Conservation (phyloP, 2,888 invertebrate genomes). For the Acrobasis consociella region DNA sequence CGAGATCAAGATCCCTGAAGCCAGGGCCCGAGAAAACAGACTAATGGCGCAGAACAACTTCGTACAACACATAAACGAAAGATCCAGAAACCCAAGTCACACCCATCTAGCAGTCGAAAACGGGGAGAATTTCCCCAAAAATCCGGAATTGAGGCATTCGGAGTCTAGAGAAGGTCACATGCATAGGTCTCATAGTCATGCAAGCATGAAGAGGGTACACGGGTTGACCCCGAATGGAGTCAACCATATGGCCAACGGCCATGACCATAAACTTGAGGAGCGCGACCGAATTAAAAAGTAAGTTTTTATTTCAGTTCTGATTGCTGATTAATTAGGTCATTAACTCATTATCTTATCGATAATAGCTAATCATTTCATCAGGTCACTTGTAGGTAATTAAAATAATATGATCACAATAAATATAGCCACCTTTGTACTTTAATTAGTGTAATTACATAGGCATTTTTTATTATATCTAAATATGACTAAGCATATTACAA, state of each 20-base stretch:
- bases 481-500: too few species aligned
- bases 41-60: constrained; percentile 77
- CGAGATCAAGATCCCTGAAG: constrained; percentile 82
- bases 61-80: constrained; percentile 73
- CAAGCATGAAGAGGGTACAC: constrained; percentile 70
- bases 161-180: constrained; percentile 51
- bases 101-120: constrained; percentile 70
- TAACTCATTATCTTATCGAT: not conserved
- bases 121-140: constrained; percentile 52
- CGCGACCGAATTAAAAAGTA: constrained; percentile 65
- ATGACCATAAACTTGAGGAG: constrained; percentile 60
- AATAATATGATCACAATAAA: too few species aligned
- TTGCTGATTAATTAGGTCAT: constrained; percentile 6
- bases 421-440: too few species aligned
- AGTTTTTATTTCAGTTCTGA: constrained; percentile 38
- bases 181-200: constrained; percentile 73
- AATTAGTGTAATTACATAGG: too few species aligned
- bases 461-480: too few species aligned
- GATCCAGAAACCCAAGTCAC: constrained; percentile 62
- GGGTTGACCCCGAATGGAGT: constrained; percentile 67
- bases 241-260: constrained; percentile 59
- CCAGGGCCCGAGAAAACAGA: constrained; percentile 74
- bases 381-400: too few species aligned
- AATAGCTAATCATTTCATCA: too few species aligned
- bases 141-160: constrained; percentile 37